A percentile compares a stretch with the other conserved stretches of the same genome.
Conservation (phyloP, 1,140 invertebrate genomes). For the Pteromalus puparum region DNA sequence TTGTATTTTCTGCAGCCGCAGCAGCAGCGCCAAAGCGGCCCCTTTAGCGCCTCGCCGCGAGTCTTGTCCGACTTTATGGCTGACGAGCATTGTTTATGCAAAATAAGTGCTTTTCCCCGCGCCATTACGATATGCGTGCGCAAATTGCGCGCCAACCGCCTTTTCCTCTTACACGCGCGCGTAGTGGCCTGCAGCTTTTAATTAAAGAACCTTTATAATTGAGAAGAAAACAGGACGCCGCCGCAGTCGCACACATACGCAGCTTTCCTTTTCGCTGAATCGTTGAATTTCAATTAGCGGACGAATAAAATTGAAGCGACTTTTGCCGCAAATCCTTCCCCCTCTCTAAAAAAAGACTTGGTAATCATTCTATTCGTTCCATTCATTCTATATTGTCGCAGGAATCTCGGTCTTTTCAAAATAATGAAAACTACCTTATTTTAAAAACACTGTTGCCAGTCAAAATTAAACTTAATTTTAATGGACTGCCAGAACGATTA, state of each 20-base stretch:
- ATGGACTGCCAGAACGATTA: no score
- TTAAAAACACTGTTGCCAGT: no score
- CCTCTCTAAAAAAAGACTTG: no score
- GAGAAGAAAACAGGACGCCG: neutral
- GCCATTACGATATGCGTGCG: conserved; percentile 18
- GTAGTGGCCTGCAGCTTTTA: conserved; percentile 1
- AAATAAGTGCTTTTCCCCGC: conserved; percentile 16
- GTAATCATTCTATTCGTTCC: no score
- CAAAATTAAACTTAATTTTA: no score
- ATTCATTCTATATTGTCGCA: no score
- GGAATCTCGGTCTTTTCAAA: no score
- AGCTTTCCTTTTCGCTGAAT: neutral
- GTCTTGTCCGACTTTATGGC: neutral
- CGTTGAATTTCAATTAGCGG: conserved; percentile 23
- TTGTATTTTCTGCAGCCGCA: conserved; percentile 10
- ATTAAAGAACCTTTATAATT: conserved; percentile 1
- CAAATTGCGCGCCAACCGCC: conserved; percentile 51
- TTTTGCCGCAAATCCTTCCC: no score
- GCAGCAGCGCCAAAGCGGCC: neutral
- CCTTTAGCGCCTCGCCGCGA: neutral
- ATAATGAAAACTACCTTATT: no score
- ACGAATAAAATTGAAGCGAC: neutral
- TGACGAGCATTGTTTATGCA: conserved; percentile 19
- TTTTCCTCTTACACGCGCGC: conserved; percentile 48
- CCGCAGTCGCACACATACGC: neutral